Evolutionary conservation across 1,140 invertebrate genomes (phyloP).

Genomic region (Aphelinus atriplicis): DNA sequence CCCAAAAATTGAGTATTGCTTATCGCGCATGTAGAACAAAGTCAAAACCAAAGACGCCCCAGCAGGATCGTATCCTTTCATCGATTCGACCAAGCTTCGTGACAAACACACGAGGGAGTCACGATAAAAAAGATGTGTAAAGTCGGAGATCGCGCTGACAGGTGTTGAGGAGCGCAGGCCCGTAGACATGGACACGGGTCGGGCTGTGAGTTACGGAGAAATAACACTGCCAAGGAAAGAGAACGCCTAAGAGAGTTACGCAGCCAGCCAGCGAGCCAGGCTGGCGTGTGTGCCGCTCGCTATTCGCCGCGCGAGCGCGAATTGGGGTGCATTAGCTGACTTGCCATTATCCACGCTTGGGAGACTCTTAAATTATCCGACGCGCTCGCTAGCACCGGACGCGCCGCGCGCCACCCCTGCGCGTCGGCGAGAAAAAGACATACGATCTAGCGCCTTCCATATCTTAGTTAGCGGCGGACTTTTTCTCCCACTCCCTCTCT

Average conservation of each 20-base stretch:
- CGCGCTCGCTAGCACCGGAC: conserved; percentile 48
- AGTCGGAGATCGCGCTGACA: not conserved
- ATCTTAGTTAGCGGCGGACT: conserved; percentile 2
- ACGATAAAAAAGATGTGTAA: too few relatives aligned
- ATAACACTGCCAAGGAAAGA: too few relatives aligned
- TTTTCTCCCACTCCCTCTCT: not conserved
- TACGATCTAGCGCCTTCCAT: conserved; percentile 49
- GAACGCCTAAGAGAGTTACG: conserved; percentile 3
- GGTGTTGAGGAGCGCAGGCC: not conserved
- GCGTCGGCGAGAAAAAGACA: conserved; percentile 61
- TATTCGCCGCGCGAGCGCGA: conserved; percentile 54
- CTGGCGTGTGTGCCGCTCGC: conserved; percentile 10
- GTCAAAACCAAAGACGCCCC: too few relatives aligned
- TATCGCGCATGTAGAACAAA: too few relatives aligned
- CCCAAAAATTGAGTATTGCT: too few relatives aligned
- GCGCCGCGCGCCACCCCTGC: conserved; percentile 43
- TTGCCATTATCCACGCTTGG: conserved; percentile 64
- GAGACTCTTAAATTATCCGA: conserved; percentile 64
- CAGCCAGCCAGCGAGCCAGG: not conserved
- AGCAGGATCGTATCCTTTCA: too few relatives aligned
- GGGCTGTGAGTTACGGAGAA: too few relatives aligned
- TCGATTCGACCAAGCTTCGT: too few relatives aligned
- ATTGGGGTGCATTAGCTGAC: conserved; percentile 63
- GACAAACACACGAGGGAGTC: too few relatives aligned
- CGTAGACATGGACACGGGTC: too few relatives aligned